phyloP scores from a whole-genome alignment of 2,888 invertebrate species.

The Tromatobia lineatoria region DNA sequence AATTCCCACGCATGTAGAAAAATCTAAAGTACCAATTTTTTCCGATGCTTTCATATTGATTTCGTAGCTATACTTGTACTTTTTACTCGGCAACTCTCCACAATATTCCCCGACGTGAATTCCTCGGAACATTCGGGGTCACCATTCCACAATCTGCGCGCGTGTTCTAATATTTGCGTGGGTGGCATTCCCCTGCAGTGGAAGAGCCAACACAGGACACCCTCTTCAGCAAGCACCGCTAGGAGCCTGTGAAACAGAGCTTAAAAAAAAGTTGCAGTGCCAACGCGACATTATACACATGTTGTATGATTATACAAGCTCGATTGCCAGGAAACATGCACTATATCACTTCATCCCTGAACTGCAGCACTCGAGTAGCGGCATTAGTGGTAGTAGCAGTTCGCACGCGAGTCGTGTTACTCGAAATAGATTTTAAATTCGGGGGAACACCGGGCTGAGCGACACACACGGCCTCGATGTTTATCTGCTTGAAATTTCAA shows the following conservation, averaged over 20 bases:
- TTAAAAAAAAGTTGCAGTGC: conserved; percentile 25
- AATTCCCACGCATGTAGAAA: too few relatives aligned
- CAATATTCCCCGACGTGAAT: background rate
- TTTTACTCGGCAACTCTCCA: background rate
- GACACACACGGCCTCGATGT: conserved; percentile 27
- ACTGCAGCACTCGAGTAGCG: background rate
- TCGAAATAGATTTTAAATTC: conserved; percentile 41
- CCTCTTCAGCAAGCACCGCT: background rate
- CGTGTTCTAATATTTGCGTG: conserved; percentile 15
- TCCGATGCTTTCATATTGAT: background rate
- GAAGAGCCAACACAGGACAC: background rate
- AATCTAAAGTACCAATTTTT: background rate
- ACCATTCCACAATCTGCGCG: background rate
- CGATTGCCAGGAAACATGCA: conserved; percentile 42
- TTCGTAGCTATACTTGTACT: background rate
- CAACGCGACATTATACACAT: conserved; percentile 30
- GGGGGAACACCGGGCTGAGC: conserved; percentile 10
- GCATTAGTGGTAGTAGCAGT: background rate
- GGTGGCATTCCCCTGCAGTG: background rate
- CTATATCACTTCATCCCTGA: conserved; percentile 15
- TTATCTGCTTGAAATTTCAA: conserved; percentile 40
- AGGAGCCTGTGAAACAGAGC: background rate
- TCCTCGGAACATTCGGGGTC: conserved; percentile 14
- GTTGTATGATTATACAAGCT: conserved; percentile 32
- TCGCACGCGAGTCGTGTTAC: conserved; percentile 16